Percentiles rank a stretch among this genome's conserved stretches.
phyloP scores from a whole-genome alignment of 2,888 invertebrate species.

The Heliconius ismenius region DNA sequence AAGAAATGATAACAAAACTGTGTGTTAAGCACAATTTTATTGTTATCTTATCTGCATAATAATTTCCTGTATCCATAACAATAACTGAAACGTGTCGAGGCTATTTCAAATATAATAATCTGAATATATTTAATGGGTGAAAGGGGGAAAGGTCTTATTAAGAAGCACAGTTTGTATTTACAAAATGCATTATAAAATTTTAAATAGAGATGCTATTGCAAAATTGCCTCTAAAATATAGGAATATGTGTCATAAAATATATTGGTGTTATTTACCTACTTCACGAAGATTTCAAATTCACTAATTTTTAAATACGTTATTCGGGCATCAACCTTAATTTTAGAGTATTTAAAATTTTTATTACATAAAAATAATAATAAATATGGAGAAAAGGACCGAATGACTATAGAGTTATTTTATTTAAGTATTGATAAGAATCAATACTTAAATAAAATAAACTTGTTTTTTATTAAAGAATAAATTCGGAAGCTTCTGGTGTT shows the following conservation, averaged over 20 bases:
- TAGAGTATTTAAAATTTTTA: background rate
- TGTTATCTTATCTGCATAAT: constrained; percentile 13
- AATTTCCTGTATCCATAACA: constrained; percentile 11
- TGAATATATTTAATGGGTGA: background rate
- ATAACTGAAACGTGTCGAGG: background rate
- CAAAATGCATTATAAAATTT: background rate
- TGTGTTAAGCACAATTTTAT: constrained; percentile 1
- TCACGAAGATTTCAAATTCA: background rate
- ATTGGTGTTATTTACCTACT: background rate
- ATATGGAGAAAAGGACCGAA: no score
- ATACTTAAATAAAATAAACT: no score
- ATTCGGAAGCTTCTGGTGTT: background rate
- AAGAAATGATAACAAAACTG: constrained; percentile 15
- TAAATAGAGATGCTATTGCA: background rate
- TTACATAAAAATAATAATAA: background rate
- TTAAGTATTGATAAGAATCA: no score
- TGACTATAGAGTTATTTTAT: no score
- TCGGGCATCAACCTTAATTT: no score
- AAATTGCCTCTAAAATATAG: background rate
- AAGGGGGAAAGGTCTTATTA: background rate
- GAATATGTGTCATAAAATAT: background rate
- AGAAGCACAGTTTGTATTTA: background rate
- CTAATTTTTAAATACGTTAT: no score
- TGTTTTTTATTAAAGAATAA: background rate
- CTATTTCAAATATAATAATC: background rate